phyloP scores from a whole-genome alignment of 2,888 invertebrate species.

The Biston stratarius region DNA sequence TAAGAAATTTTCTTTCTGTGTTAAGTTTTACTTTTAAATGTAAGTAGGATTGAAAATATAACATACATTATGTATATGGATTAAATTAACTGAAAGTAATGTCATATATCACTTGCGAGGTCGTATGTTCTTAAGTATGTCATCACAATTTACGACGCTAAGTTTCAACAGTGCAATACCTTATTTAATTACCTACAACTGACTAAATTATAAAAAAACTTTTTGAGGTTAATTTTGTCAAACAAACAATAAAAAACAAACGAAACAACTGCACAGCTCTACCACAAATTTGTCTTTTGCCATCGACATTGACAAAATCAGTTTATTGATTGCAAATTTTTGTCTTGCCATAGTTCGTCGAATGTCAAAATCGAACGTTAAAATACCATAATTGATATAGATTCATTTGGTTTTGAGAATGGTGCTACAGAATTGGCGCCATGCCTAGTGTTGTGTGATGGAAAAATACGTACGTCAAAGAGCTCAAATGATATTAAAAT shows the following conservation, averaged over 20 bases:
- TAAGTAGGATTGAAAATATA: constrained; percentile 77
- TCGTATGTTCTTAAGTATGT: constrained; percentile 7
- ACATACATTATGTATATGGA: constrained; percentile 44
- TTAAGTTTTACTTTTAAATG: constrained; percentile 73
- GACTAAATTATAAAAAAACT: too few species aligned
- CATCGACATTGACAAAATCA: too few species aligned
- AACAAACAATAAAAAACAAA: too few species aligned
- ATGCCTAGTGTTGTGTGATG: background rate
- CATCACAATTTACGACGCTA: constrained; percentile 18
- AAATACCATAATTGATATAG: too few species aligned
- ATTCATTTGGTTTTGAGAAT: background rate
- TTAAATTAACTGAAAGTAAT: constrained; percentile 27
- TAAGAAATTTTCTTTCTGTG: constrained; percentile 68
- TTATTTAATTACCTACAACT: constrained; percentile 8
- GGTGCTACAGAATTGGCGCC: background rate
- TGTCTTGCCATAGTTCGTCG: too few species aligned
- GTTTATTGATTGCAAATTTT: too few species aligned
- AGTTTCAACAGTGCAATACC: constrained; percentile 7
- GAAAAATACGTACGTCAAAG: constrained; percentile 4
- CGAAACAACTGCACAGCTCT: too few species aligned
- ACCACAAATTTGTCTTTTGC: too few species aligned
- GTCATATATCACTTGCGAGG: constrained; percentile 5
- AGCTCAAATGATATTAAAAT: background rate
- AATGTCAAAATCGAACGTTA: too few species aligned
- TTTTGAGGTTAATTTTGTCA: background rate